Evolutionary conservation across 1,140 invertebrate species (phyloP), one percentile per base, ranked within the genome.

Genomic region (Rhizoglyphus robini): DNA sequence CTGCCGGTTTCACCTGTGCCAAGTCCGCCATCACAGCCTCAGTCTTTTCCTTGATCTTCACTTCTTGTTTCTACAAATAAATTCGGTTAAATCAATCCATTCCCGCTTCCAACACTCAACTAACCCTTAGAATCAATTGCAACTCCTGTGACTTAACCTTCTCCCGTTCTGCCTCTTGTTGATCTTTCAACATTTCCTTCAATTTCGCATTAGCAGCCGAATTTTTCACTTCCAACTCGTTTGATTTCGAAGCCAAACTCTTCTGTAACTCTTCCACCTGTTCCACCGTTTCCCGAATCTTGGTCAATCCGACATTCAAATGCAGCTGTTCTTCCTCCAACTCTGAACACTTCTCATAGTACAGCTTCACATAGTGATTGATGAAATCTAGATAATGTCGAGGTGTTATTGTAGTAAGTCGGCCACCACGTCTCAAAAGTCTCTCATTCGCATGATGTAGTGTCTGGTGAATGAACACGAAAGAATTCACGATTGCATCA

Each of bases 191-290:
- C 96, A 99, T 99, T 75, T 99, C 93, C 70, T 92, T 87, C 15
- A 99, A 80, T 79, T 99, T 99, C 0, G 88, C 87, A 79, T 99
- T 99, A 25, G 96, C 96, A 13, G 93, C 90, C 73, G 94, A 90
- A 75, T 99, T 98, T 79, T 99, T 99, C n/a, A 89, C 88, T 81
- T 96, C 89, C 36, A 99, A 76, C 79, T 98, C 93, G 79, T 89
- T 83, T 61, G 87, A 89, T 79, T 99, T 99, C 1, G 97, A 86
- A 57, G 93, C 94, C 48, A 99, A 82, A 69, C 92, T 96, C 76
- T 96, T 96, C 73, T 99, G 96, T 84, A 99, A 91, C 76, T 99
- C 95, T 76, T 98, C 95, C 2, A 99, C 96, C 76, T 99, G 96
- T 73, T 97, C 93, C 1, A 99, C 93, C 31, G 96, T 99, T 79